A percentile compares a stretch with the other conserved stretches of the same genome.
phyloP scores from a whole-genome alignment of 1,140 invertebrate species.

The Platyscapa corneri region DNA sequence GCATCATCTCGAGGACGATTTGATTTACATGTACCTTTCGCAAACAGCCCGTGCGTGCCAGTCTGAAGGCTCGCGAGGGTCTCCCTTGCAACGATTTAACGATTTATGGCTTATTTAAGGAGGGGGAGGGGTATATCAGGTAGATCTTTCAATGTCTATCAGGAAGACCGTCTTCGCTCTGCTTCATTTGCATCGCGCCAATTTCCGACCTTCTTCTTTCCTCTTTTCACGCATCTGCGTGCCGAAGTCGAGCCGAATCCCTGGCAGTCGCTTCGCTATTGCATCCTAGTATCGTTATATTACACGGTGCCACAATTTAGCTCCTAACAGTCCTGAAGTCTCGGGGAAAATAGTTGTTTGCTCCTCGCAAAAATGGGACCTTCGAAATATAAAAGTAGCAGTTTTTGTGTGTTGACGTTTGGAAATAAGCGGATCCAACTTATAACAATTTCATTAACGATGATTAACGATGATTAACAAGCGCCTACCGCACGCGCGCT shows the following conservation, averaged over 20 bases:
- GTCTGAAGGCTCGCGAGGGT: neutral
- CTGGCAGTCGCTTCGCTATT: neutral
- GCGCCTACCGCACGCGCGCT: no score
- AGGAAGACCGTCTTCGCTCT: neutral
- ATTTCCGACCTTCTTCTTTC: neutral
- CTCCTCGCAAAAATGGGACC: no score
- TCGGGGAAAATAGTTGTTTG: no score
- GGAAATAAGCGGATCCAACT: no score
- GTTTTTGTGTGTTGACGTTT: no score
- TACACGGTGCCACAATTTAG: no score
- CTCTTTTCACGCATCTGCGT: neutral
- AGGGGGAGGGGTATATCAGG: no score
- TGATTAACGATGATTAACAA: no score
- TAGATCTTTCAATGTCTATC: constrained; percentile 33
- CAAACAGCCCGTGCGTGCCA: constrained; percentile 28
- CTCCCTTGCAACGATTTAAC: neutral
- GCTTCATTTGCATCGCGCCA: neutral
- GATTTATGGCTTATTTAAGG: constrained; percentile 41
- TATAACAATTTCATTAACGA: no score
- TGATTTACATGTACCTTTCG: constrained; percentile 50
- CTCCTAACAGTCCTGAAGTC: no score
- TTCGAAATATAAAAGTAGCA: no score
- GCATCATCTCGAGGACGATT: constrained; percentile 31
- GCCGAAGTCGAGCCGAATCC: neutral
- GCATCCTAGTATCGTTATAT: neutral